These are phyloP conservation scores for Apus apus DNA, from an alignment of 2,113 vertebrate genomes.

Conservation along the genomic window DNA sequence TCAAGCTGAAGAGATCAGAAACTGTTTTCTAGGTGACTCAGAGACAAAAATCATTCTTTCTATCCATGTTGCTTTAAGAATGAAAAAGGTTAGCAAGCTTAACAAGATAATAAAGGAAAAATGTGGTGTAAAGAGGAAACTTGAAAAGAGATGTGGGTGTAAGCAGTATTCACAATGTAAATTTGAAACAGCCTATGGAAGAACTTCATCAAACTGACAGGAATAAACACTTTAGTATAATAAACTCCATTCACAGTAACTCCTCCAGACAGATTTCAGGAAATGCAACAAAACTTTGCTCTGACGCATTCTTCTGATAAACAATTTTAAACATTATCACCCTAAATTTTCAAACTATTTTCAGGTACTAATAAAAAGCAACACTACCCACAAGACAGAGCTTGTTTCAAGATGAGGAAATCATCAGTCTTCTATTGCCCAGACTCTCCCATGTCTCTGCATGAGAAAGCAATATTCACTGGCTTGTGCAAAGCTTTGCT, in stretches of 20 bases:
- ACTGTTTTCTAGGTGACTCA: constrained; percentile 6
- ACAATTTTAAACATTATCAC: not conserved
- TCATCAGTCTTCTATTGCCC: not conserved
- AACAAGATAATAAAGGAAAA: not conserved
- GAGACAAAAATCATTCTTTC: not conserved
- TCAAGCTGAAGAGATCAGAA: constrained; percentile 30
- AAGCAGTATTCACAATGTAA: not conserved
- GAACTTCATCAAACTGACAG: not conserved
- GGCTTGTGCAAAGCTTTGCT: not conserved
- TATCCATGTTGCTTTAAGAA: not conserved
- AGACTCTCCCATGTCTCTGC: not conserved
- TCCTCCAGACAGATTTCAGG: not conserved
- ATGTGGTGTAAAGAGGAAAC: not conserved
- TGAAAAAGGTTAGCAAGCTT: constrained; percentile 5
- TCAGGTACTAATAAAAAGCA: not conserved
- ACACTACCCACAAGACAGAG: not conserved
- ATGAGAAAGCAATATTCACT: not conserved
- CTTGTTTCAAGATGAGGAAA: not conserved
- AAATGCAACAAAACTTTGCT: not conserved
- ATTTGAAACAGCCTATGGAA: not conserved
- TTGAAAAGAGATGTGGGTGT: not conserved
- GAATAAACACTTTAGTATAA: not conserved
- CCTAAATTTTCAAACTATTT: constrained; percentile 1
- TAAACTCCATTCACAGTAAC: not conserved
- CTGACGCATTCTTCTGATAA: not conserved